Conservation (phyloP, 2,113 vertebrate genomes). For the Halcyon malimbica region DNA sequence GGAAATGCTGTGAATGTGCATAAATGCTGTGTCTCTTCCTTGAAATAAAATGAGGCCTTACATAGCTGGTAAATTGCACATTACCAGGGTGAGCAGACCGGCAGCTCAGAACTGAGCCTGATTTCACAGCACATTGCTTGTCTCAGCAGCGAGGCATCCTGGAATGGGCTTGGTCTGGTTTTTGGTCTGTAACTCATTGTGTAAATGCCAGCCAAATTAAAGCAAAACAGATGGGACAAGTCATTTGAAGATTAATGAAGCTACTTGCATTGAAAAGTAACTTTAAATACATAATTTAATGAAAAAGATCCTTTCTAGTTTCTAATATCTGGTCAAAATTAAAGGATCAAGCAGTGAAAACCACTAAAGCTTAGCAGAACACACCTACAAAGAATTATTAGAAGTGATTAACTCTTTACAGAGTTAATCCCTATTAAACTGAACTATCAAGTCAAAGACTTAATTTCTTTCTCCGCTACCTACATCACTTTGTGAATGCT, state of each 20-base stretch:
- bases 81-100: background rate
- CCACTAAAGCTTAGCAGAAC: background rate
- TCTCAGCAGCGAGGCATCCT: slow-evolving; percentile 38
- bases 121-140: slow-evolving; percentile 49
- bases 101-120: background rate
- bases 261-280: slow-evolving; percentile 21
- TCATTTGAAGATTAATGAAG: slow-evolving; percentile 67
- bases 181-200: slow-evolving; percentile 51
- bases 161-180: slow-evolving; percentile 50
- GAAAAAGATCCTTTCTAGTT: slow-evolving; percentile 2
- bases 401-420: background rate
- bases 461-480: background rate
- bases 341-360: slow-evolving; percentile 1
- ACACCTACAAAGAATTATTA: background rate
- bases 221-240: slow-evolving; percentile 67
- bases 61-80: background rate
- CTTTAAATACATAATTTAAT: background rate
- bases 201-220: slow-evolving; percentile 70
- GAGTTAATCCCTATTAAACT: slow-evolving; percentile 15
- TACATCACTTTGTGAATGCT: background rate
- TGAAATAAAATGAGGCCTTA: slow-evolving; percentile 34
- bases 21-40: slow-evolving; percentile 29
- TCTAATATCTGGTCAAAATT: background rate
- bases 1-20: slow-evolving; percentile 38
- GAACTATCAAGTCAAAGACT: background rate